phyloP scores from a whole-genome alignment of 2,888 invertebrate genomes.

The Cyclophora albipunctata region DNA sequence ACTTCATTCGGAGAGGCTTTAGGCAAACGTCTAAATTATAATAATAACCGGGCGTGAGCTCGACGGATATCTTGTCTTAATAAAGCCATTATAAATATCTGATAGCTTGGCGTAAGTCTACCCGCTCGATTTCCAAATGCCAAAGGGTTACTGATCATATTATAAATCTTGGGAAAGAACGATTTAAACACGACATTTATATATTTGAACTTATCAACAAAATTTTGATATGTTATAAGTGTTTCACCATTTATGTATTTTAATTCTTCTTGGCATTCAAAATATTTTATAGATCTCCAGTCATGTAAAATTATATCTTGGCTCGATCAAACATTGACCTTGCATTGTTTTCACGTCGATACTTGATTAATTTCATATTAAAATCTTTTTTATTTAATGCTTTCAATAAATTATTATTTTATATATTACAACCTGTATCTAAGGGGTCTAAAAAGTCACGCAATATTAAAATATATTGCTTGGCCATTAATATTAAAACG shows the following conservation, averaged over 20 bases:
- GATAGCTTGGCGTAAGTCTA: constrained; percentile 56
- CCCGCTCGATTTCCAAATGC: constrained; percentile 49
- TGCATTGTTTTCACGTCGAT: constrained; percentile 19
- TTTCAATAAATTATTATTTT: too few species aligned
- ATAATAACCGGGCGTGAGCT: constrained; percentile 73
- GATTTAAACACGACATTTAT: constrained; percentile 34
- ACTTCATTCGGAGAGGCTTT: constrained; percentile 68
- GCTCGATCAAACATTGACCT: constrained; percentile 18
- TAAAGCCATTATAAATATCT: constrained; percentile 74
- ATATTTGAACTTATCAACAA: constrained; percentile 27
- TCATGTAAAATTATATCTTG: constrained; percentile 2
- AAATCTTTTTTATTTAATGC: too few species aligned
- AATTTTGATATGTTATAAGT: constrained; percentile 23
- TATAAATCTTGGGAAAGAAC: constrained; percentile 37
- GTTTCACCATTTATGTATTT: neutral
- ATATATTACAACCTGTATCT: too few species aligned
- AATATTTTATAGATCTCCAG: neutral
- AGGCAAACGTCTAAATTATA: constrained; percentile 73
- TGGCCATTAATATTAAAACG: too few species aligned
- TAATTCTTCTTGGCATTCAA: neutral
- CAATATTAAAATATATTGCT: neutral
- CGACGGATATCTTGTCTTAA: constrained; percentile 63
- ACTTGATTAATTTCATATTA: constrained; percentile 12
- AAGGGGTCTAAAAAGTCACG: too few species aligned
- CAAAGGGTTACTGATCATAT: constrained; percentile 52